phyloP scores from a whole-genome alignment of 2,888 invertebrate species.

The Andrena dorsata region DNA sequence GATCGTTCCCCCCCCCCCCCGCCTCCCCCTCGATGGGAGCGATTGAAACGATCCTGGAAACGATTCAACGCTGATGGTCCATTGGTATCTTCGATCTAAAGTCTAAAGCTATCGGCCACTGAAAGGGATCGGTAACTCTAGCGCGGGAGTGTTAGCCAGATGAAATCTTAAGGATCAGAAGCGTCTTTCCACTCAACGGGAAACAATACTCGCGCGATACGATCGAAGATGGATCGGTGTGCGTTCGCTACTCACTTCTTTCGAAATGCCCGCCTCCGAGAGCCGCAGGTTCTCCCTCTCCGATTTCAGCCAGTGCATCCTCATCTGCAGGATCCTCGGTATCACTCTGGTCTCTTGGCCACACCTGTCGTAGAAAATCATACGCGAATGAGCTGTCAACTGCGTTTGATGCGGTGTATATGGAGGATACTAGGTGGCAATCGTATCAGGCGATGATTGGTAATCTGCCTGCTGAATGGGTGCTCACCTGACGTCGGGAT shows the following conservation, averaged over 20 bases:
- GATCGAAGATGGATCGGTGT: too few relatives aligned
- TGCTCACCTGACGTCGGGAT: constrained; percentile 94
- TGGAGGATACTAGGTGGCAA: constrained; percentile 19
- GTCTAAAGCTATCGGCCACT: too few relatives aligned
- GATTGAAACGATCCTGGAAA: not conserved
- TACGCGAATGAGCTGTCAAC: constrained; percentile 5
- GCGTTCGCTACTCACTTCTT: constrained; percentile 87
- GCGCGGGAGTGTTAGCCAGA: too few relatives aligned
- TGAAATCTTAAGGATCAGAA: too few relatives aligned
- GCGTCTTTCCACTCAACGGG: too few relatives aligned
- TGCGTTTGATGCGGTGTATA: constrained; percentile 10
- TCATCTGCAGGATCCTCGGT: constrained; percentile 97
- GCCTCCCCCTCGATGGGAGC: not conserved
- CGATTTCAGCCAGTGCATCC: constrained; percentile 97
- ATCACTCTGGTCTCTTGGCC: constrained; percentile 99
- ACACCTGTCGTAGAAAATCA: constrained; percentile 87
- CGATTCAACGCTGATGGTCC: not conserved
- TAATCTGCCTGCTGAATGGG: constrained; percentile 45
- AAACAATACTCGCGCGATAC: too few relatives aligned
- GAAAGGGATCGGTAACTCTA: too few relatives aligned
- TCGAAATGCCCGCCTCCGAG: constrained; percentile 97
- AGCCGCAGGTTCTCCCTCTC: constrained; percentile 96
- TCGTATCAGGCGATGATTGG: constrained; percentile 53
- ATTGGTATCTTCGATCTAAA: not conserved
- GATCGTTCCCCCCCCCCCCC: too few relatives aligned